Evolutionary conservation across 2,113 vertebrate genomes (phyloP).

Genomic region (Mixornis gularis): DNA sequence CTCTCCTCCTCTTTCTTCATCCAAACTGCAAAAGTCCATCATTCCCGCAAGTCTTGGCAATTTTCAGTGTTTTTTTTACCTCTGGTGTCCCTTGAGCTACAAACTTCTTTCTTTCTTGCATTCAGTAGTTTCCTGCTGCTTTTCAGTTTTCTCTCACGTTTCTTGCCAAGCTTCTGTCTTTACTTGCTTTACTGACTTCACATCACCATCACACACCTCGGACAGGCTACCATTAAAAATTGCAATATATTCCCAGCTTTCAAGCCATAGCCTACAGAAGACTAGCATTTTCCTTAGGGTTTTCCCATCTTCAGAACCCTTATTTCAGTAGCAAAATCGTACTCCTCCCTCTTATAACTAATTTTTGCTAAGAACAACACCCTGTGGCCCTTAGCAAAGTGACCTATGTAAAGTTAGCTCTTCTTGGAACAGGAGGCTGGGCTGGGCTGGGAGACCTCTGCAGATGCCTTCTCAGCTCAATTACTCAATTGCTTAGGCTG

Average conservation of each 20-base stretch:
- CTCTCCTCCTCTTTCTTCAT: neutral
- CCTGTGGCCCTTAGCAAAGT: neutral
- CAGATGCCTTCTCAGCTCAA: neutral
- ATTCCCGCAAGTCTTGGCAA: neutral
- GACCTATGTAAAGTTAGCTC: neutral
- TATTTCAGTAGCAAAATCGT: neutral
- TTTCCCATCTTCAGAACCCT: neutral
- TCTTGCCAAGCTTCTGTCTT: neutral
- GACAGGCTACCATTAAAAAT: neutral
- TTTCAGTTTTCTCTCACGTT: neutral
- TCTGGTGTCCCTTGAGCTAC: neutral
- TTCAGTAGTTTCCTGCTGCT: neutral
- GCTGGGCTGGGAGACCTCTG: neutral
- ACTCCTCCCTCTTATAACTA: neutral
- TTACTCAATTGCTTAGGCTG: neutral
- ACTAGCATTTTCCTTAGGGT: neutral
- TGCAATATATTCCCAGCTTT: neutral
- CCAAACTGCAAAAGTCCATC: neutral
- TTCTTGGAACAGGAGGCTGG: neutral
- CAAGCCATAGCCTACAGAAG: neutral
- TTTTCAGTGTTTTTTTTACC: neutral
- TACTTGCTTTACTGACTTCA: neutral
- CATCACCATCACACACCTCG: neutral
- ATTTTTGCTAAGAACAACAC: neutral
- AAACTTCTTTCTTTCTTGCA: neutral